phyloP scores from a whole-genome alignment of 2,797 vertebrate genomes.

The Monodelphis domestica region DNA sequence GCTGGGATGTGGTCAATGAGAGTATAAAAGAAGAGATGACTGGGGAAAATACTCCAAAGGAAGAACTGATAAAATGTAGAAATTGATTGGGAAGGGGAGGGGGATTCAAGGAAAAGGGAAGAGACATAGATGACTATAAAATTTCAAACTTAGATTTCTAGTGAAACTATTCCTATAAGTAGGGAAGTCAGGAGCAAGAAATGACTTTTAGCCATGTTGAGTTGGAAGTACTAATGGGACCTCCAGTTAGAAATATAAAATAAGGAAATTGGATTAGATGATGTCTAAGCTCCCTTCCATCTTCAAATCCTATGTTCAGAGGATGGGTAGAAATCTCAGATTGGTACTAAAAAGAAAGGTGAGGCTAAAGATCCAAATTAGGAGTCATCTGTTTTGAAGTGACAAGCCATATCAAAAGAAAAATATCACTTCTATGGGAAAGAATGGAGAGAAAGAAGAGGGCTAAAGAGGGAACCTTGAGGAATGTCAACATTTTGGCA shows the following conservation, averaged over 20 bases:
- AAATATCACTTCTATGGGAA: background rate
- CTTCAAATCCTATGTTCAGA: background rate
- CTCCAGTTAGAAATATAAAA: background rate
- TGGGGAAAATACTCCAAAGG: background rate
- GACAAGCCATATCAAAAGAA: background rate
- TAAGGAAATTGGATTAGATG: too few relatives aligned
- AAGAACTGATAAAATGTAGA: background rate
- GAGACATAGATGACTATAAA: background rate
- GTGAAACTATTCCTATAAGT: background rate
- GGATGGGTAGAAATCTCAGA: background rate
- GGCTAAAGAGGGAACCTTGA: background rate
- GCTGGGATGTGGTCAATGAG: background rate
- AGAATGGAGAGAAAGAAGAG: background rate
- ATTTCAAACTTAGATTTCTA: background rate
- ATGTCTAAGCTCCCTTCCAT: too few relatives aligned
- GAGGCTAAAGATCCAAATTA: too few relatives aligned
- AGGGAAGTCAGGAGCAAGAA: background rate
- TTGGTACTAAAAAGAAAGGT: background rate
- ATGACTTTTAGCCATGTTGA: background rate
- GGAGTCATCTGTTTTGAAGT: background rate
- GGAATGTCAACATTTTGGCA: background rate
- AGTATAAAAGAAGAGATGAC: background rate
- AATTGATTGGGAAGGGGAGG: background rate
- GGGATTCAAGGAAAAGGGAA: background rate
- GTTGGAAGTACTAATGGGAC: background rate